Evolutionary conservation across 2,888 invertebrate genomes (phyloP).

Genomic region (Melipona beecheii): DNA sequence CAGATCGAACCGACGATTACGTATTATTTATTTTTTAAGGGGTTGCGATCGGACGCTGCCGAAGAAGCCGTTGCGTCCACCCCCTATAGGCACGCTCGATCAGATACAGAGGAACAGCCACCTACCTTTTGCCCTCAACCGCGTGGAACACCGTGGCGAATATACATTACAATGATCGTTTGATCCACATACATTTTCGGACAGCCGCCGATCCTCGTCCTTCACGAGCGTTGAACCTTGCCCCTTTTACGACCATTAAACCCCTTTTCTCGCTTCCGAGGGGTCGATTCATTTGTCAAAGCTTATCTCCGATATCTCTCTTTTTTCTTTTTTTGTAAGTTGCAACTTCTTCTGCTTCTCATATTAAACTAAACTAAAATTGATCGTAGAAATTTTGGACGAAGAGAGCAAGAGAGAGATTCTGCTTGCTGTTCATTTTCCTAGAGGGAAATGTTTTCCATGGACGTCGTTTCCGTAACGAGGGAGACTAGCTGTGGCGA

Average conservation of each 20-base stretch:
- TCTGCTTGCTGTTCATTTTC: no score
- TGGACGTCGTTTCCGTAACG: neutral
- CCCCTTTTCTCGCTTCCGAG: neutral
- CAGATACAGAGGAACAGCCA: constrained; percentile 70
- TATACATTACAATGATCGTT: constrained; percentile 49
- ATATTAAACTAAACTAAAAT: no score
- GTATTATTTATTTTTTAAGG: constrained; percentile 80
- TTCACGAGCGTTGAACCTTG: neutral
- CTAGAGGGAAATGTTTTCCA: neutral
- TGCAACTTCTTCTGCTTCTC: no score
- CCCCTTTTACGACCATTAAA: neutral
- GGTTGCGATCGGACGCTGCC: constrained; percentile 74
- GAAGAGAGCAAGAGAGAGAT: no score
- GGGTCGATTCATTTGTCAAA: neutral
- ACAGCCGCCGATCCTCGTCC: neutral
- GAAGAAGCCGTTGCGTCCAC: constrained; percentile 61
- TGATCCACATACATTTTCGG: constrained; percentile 33
- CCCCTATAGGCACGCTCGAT: constrained; percentile 72
- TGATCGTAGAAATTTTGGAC: no score
- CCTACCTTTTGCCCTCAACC: constrained; percentile 34
- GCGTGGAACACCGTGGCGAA: constrained; percentile 19
- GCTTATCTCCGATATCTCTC: neutral
- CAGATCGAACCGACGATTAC: constrained; percentile 75
- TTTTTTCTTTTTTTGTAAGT: neutral
- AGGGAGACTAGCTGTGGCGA: neutral